Percentiles rank a stretch among this genome's conserved stretches.
These are phyloP conservation scores for Poeciliopsis turrubarensis DNA, from an alignment of 2,113 vertebrate genomes.

Conservation along the genomic window DNA sequence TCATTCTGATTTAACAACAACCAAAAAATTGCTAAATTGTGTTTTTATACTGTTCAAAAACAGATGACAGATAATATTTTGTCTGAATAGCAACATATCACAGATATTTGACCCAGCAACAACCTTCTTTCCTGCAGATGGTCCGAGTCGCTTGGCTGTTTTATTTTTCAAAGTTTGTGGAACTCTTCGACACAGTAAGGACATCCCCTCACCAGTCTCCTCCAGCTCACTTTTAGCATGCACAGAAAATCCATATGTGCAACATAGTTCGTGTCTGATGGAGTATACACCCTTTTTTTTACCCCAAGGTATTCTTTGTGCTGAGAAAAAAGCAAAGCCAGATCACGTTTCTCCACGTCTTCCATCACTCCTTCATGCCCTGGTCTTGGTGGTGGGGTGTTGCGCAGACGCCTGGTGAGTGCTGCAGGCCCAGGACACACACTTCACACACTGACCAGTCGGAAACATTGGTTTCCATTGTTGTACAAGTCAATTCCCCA, in stretches of 20 bases:
- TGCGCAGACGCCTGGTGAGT: constrained; percentile 89
- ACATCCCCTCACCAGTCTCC: neutral
- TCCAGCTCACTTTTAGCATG: neutral
- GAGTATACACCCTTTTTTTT: neutral
- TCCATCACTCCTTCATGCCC: constrained; percentile 96
- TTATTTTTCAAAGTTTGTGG: constrained; percentile 92
- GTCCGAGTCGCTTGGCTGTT: constrained; percentile 90
- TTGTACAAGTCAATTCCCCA: neutral
- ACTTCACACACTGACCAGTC: neutral
- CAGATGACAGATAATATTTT: neutral
- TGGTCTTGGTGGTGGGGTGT: constrained; percentile 99
- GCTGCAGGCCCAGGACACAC: neutral
- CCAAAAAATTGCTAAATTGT: too few relatives aligned
- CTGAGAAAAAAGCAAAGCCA: constrained; percentile 95
- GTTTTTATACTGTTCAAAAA: too few relatives aligned
- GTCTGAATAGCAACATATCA: neutral
- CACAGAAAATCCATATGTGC: neutral
- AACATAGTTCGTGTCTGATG: neutral
- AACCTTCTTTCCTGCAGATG: constrained; percentile 81
- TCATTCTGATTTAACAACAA: too few relatives aligned
- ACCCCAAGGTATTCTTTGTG: constrained; percentile 90
- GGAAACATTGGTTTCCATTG: neutral
- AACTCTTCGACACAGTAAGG: constrained; percentile 95
- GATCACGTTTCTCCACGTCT: constrained; percentile 96
- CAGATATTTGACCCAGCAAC: neutral